Evolutionary conservation across 2,797 vertebrate genomes (phyloP).

Genomic region (Anolis apletophallus): DNA sequence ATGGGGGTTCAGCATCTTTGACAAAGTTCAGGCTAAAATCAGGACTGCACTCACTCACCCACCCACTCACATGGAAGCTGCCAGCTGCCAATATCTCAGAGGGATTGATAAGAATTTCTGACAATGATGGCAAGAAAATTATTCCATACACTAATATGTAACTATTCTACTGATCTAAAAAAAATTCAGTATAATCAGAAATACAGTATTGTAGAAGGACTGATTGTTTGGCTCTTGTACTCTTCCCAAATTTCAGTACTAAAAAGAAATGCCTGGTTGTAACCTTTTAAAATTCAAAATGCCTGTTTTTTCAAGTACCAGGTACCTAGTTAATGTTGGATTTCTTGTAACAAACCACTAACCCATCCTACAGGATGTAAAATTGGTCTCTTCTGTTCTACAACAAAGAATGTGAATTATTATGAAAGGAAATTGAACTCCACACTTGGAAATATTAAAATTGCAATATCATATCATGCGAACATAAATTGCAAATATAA

Average conservation of each 20-base stretch:
- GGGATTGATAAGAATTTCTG: neutral
- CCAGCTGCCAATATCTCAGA: neutral
- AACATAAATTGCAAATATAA: conserved; percentile 17
- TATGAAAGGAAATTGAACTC: neutral
- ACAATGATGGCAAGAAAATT: neutral
- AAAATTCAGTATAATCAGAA: neutral
- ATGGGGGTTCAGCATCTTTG: too few relatives aligned
- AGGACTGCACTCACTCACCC: too few relatives aligned
- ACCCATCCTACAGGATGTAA: neutral
- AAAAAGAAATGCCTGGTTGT: neutral
- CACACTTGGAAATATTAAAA: neutral
- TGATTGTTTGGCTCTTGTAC: neutral
- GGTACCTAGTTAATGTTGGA: neutral
- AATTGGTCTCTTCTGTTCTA: neutral
- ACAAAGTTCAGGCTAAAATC: too few relatives aligned
- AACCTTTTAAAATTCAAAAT: neutral
- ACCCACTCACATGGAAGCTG: too few relatives aligned
- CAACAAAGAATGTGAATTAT: neutral
- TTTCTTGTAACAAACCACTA: neutral
- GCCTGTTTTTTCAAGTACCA: neutral
- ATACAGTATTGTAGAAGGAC: neutral
- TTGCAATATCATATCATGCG: neutral
- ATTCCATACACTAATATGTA: neutral
- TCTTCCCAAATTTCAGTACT: neutral
- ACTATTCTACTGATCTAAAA: neutral